Percentiles rank a stretch among this genome's conserved stretches.
phyloP scores from a whole-genome alignment of 2,888 invertebrate species.

The Pollenia griseotomentosa region DNA sequence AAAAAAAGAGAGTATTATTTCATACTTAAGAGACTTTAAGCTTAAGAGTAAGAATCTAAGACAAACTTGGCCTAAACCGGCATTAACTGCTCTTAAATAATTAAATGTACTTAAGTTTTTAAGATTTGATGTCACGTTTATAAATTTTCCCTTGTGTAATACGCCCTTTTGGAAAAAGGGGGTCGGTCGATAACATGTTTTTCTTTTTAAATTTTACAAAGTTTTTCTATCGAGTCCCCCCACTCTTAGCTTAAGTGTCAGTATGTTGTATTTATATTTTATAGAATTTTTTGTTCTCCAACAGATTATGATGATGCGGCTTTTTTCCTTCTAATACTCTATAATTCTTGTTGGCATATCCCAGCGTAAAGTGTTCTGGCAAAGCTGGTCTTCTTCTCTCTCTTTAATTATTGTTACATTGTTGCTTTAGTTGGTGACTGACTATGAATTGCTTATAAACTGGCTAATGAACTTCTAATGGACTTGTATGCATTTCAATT shows the following conservation, averaged over 20 bases:
- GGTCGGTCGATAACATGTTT: not conserved
- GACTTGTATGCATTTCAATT: slow-evolving; percentile 40
- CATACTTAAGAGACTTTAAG: slow-evolving; percentile 42
- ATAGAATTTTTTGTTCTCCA: not conserved
- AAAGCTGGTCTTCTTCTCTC: slow-evolving; percentile 43
- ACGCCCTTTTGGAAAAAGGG: slow-evolving; percentile 8
- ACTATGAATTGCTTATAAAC: slow-evolving; percentile 68
- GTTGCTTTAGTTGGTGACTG: slow-evolving; percentile 67
- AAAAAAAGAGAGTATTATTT: slow-evolving; percentile 35
- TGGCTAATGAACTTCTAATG: slow-evolving; percentile 71
- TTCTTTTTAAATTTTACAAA: slow-evolving; percentile 6
- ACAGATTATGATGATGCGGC: slow-evolving; percentile 34
- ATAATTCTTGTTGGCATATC: slow-evolving; percentile 8
- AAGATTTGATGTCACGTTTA: slow-evolving; percentile 41
- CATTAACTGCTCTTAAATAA: slow-evolving; percentile 52
- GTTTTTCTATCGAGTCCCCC: slow-evolving; percentile 42
- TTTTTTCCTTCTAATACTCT: not conserved
- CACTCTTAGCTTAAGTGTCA: slow-evolving; percentile 8
- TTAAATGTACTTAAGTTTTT: slow-evolving; percentile 3
- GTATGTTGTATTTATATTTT: not conserved
- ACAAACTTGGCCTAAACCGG: slow-evolving; percentile 40
- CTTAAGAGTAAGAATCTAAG: slow-evolving; percentile 39
- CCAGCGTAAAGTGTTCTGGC: slow-evolving; percentile 30
- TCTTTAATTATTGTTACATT: slow-evolving; percentile 70
- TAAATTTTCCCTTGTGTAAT: slow-evolving; percentile 2